Base-by-base conservation (phyloP, 2,113 vertebrate species). In the Rissa tridactyla region DNA sequence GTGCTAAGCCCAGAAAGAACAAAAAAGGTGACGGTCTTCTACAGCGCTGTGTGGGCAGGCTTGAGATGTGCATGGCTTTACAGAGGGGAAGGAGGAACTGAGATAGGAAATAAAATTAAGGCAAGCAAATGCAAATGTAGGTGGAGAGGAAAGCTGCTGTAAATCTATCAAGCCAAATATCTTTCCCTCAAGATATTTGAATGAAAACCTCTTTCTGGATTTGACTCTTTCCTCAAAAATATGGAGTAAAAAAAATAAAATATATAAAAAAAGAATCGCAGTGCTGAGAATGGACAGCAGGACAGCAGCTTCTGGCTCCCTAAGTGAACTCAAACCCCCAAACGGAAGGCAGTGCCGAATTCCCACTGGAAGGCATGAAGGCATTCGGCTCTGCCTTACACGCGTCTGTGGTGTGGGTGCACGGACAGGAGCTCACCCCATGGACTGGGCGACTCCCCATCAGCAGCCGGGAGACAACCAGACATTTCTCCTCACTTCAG, bases 351-450 rank as follows among this genome's bases (percentile, higher is more conserved):
- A 52, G 40, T 15, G 40, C 57, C 42, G 18, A 6, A 11, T 17
- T 79, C 66, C 9, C 19, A 4, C 42, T 26, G 76, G 38, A 82
- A 88, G 38, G 13, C 22, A 47, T 5, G 18, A 17, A 55, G 29
- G 8, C 17, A 2, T 3, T 23, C 12, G 49, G 26, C 30, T 69
- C 26, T 55, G 14, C 49, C 25, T 58, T 79, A 30, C 5, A 13
- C n/a, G 16, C 1, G 3, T 3, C 19, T 23, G 22, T 11, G 40
- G 9, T n/a, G 42, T 1, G 30, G 36, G 13, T 54, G 23, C 26
- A 6, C 9, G 30, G 13, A 1, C 29, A 6, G 42, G 10, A 73
- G 30, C 23, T 26, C 9, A 22, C 7, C 27, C 12, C 19, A 5
- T 5, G 13, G 16, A 3, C 26, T 23, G 36, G 30, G 1, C 49